phyloP scores from a whole-genome alignment of 2,888 invertebrate species.

The Apamea anceps region DNA sequence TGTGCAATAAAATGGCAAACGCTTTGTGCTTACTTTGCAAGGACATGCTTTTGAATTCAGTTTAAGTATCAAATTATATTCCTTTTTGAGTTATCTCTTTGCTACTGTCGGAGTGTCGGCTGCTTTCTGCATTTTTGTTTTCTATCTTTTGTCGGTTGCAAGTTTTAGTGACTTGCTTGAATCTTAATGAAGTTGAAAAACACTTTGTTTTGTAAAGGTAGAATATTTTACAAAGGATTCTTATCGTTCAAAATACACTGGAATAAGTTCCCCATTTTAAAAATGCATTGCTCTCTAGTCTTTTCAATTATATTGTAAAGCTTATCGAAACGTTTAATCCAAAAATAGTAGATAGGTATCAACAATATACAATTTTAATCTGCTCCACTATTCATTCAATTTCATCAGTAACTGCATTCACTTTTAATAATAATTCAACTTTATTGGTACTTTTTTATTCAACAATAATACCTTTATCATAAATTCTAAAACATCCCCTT shows the following conservation, averaged over 20 bases:
- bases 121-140: conserved; percentile 35
- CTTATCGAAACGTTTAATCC: neutral
- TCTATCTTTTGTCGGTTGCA: conserved; percentile 11
- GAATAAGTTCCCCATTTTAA: neutral
- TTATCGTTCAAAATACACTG: conserved; percentile 1
- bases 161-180: conserved; percentile 25
- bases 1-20: conserved; percentile 62
- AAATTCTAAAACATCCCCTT: conserved; percentile 44
- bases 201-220: neutral
- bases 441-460: conserved; percentile 25
- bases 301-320: neutral
- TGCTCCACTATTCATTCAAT: neutral
- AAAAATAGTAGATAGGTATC: neutral
- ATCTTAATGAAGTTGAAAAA: conserved; percentile 15
- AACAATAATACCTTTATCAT: conserved; percentile 35
- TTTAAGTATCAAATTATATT: conserved; percentile 61
- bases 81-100: conserved; percentile 62
- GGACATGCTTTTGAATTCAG: conserved; percentile 60
- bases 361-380: neutral
- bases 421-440: conserved; percentile 16
- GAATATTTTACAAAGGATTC: neutral
- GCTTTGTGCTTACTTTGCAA: conserved; percentile 41
- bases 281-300: neutral
- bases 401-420: conserved; percentile 4
- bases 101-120: conserved; percentile 46